Evolutionary conservation across 2,888 invertebrate genomes (phyloP).

Genomic region (Spisula solida): DNA sequence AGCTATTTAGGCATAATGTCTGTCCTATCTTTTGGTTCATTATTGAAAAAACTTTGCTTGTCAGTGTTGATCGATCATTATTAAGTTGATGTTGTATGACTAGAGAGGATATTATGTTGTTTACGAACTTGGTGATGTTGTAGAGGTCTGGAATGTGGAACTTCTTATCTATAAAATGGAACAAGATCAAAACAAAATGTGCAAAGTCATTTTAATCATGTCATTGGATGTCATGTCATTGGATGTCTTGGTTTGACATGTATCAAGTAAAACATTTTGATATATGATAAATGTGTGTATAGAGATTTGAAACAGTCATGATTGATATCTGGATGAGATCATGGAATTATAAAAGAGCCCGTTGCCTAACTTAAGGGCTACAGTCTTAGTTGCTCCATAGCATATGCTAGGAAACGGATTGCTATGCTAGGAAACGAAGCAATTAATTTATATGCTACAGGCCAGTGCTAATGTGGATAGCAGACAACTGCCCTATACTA

Average conservation of each 20-base stretch:
- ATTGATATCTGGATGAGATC: neutral
- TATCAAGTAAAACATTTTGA: neutral
- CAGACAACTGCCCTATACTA: too few species aligned
- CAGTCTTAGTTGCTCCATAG: too few species aligned
- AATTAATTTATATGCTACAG: too few species aligned
- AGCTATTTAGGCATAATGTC: too few species aligned
- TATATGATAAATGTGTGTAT: neutral
- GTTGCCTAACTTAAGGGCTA: too few species aligned
- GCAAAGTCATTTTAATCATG: constrained; percentile 6
- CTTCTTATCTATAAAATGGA: neutral
- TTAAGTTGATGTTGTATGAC: neutral
- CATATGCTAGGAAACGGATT: too few species aligned
- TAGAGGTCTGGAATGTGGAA: constrained; percentile 3
- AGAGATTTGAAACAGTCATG: neutral
- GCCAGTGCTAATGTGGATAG: too few species aligned
- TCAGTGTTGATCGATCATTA: too few species aligned
- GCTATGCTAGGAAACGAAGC: too few species aligned
- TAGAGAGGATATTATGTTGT: neutral
- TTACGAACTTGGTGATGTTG: neutral
- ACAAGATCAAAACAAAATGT: neutral
- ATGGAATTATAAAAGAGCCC: neutral
- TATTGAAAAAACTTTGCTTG: too few species aligned
- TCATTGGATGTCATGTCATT: neutral
- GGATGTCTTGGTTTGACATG: neutral
- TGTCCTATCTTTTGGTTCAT: too few species aligned